These are phyloP conservation scores for Drosophila subsilvestris DNA, from an alignment of 2,888 invertebrate species.

Conservation along the genomic window DNA sequence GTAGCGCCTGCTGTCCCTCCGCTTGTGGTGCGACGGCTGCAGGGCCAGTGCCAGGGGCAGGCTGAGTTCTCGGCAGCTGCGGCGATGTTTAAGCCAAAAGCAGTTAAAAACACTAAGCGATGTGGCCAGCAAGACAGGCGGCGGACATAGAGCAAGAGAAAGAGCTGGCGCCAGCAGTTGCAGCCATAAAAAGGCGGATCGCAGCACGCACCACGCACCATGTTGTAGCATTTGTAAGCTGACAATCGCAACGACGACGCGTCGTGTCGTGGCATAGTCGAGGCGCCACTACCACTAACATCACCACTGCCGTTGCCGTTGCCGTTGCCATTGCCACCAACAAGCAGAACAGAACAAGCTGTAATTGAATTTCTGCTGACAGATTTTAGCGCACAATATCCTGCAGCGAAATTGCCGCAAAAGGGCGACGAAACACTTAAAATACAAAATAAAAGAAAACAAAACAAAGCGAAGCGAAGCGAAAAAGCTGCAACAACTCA, in stretches of 20 bases:
- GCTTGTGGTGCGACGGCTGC: not conserved
- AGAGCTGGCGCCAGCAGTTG: slow-evolving; percentile 32
- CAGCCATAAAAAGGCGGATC: slow-evolving; percentile 62
- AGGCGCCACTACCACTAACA: slow-evolving; percentile 7
- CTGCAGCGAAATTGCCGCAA: slow-evolving; percentile 66
- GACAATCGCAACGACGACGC: slow-evolving; percentile 47
- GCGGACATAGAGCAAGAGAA: not conserved
- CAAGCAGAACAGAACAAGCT: slow-evolving; percentile 46
- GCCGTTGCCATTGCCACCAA: not conserved
- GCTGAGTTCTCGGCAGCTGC: slow-evolving; percentile 37
- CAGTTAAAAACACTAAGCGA: slow-evolving; percentile 45
- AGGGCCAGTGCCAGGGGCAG: slow-evolving; percentile 18
- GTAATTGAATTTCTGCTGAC: slow-evolving; percentile 80
- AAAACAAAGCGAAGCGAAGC: not conserved
- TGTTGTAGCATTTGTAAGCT: slow-evolving; percentile 69
- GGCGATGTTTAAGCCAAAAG: slow-evolving; percentile 47
- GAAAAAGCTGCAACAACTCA: slow-evolving; percentile 1
- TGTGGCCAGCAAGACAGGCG: not conserved
- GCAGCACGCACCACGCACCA: slow-evolving; percentile 6
- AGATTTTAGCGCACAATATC: slow-evolving; percentile 79
- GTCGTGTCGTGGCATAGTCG: not conserved
- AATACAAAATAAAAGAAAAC: not conserved
- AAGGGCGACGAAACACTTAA: slow-evolving; percentile 21
- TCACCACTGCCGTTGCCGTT: not conserved
- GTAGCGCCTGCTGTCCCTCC: not conserved